Evolutionary conservation across 2,888 invertebrate genomes (phyloP).

Genomic region (Caenorhabditis becei): DNA sequence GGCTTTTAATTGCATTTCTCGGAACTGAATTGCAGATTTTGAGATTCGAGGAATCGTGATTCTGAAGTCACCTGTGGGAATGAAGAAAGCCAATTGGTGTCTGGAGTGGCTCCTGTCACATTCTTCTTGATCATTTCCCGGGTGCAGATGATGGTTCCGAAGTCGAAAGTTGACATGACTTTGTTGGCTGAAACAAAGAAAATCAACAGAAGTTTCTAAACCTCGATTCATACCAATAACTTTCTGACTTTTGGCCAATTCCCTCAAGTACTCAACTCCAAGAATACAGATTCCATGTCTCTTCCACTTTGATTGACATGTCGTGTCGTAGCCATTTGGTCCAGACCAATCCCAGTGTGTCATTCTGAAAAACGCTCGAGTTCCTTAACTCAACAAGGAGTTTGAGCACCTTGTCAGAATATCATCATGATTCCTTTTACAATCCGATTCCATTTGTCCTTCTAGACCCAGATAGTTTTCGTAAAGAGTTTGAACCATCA

Average conservation of each 20-base stretch:
- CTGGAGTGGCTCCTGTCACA: slow-evolving; percentile 19
- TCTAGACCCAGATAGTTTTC: slow-evolving; percentile 58
- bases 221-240: slow-evolving; percentile 14
- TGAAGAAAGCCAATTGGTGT: slow-evolving; percentile 36
- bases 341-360: slow-evolving; percentile 48
- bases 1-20: slow-evolving; percentile 46
- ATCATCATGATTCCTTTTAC: slow-evolving; percentile 36
- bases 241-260: slow-evolving; percentile 26
- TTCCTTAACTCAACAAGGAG: no score
- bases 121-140: slow-evolving; percentile 49
- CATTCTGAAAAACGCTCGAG: slow-evolving; percentile 5
- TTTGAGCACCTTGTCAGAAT: slow-evolving; percentile 45
- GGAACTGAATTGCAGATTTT: slow-evolving; percentile 23
- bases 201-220: not conserved
- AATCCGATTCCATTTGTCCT: slow-evolving; percentile 59
- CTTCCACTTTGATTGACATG: slow-evolving; percentile 52
- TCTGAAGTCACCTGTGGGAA: slow-evolving; percentile 28
- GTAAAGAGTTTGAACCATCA: slow-evolving; percentile 53
- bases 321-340: slow-evolving; percentile 34
- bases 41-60: no score
- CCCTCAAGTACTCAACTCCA: slow-evolving; percentile 48
- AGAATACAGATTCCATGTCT: slow-evolving; percentile 56
- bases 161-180: slow-evolving; percentile 48
- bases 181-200: slow-evolving; percentile 46
- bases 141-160: slow-evolving; percentile 53